Evolutionary conservation across 2,113 vertebrate genomes (phyloP).

Genomic region (Channa maculata): DNA sequence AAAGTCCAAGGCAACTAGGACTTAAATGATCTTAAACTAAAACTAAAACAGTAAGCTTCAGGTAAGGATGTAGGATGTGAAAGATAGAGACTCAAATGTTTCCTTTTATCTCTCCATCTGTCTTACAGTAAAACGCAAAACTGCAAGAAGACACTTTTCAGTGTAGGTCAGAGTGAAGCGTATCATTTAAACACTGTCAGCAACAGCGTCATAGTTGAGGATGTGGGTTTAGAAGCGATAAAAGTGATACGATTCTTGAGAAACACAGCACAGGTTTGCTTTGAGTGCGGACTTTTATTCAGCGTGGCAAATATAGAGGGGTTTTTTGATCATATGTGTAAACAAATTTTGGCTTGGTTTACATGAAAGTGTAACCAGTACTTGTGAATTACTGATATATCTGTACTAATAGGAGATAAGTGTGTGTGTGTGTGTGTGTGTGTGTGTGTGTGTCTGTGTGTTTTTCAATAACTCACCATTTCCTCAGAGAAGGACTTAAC

Average conservation of each 20-base stretch:
- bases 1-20: not conserved
- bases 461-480: slow-evolving; percentile 79
- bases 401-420: not conserved
- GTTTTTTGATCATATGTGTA: not conserved
- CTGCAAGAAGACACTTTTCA: not conserved
- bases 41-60: slow-evolving; percentile 3
- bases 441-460: slow-evolving; percentile 1
- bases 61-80: not conserved
- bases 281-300: not conserved
- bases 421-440: too few relatives aligned
- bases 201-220: slow-evolving; percentile 17
- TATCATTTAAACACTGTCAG: not conserved
- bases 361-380: not conserved
- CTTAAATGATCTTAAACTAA: not conserved
- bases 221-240: slow-evolving; percentile 58
- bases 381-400: not conserved
- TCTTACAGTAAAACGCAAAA: slow-evolving; percentile 8
- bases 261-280: slow-evolving; percentile 33
- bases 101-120: slow-evolving; percentile 10
- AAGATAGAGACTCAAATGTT: not conserved
- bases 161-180: not conserved
- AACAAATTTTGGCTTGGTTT: not conserved
- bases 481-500: slow-evolving; percentile 90
- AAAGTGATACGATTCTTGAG: slow-evolving; percentile 27
- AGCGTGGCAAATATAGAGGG: not conserved